phyloP scores from a whole-genome alignment of 2,888 invertebrate genomes.

The Diadegma fenestrale region DNA sequence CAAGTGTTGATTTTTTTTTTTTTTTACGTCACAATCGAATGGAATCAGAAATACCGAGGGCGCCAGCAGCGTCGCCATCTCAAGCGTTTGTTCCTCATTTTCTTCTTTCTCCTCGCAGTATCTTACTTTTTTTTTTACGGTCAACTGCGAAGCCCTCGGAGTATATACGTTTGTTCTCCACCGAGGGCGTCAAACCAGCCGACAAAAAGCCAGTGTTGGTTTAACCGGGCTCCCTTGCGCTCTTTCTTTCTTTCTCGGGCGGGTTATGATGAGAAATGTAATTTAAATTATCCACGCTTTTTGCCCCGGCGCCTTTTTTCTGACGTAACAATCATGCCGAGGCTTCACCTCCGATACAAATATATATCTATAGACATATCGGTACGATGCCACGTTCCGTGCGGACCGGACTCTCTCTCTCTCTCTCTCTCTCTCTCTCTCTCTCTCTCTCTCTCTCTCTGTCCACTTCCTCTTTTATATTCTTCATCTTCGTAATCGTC shows the following conservation, averaged over 20 bases:
- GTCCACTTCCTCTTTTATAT: slow-evolving; percentile 41
- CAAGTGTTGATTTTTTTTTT: slow-evolving; percentile 3
- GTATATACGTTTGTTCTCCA: slow-evolving; percentile 38
- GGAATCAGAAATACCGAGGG: neutral
- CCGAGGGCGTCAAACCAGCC: slow-evolving; percentile 51
- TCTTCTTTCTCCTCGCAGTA: slow-evolving; percentile 5
- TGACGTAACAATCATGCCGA: slow-evolving; percentile 76
- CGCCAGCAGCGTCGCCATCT: slow-evolving; percentile 38
- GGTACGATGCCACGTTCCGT: slow-evolving; percentile 63
- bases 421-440: no score
- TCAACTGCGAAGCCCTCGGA: slow-evolving; percentile 23
- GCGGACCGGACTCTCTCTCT: slow-evolving; percentile 36
- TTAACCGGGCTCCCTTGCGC: slow-evolving; percentile 74
- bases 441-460: no score
- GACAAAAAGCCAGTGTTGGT: slow-evolving; percentile 76
- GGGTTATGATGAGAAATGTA: slow-evolving; percentile 81
- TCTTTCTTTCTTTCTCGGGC: slow-evolving; percentile 7
- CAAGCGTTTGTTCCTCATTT: slow-evolving; percentile 35
- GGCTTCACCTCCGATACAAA: slow-evolving; percentile 19
- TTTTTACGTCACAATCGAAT: slow-evolving; percentile 3
- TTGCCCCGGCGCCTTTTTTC: slow-evolving; percentile 73
- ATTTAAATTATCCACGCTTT: slow-evolving; percentile 83
- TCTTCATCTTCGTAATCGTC: slow-evolving; percentile 31
- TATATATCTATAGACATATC: slow-evolving; percentile 29
- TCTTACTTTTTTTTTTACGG: slow-evolving; percentile 27